Conservation (phyloP, 2,797 vertebrate genomes). For the Sternarchorhynchus goeldii region DNA sequence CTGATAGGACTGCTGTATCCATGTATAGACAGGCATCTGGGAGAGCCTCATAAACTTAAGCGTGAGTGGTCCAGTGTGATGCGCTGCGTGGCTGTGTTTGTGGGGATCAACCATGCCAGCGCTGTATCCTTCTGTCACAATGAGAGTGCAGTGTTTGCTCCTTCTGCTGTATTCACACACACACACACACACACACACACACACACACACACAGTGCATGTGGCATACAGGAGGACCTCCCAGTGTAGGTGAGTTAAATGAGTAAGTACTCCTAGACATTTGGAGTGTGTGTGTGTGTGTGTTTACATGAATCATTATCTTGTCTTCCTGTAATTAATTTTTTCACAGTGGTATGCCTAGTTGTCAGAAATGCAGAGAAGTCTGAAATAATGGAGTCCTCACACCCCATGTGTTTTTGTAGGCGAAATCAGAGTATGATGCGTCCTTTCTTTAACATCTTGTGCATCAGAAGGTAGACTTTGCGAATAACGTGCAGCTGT, state of each 20-base stretch:
- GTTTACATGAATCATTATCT: too few species aligned
- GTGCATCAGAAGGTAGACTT: conserved; percentile 92
- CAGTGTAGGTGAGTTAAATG: too few species aligned
- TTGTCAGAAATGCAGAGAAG: too few species aligned
- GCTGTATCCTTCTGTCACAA: conserved; percentile 86
- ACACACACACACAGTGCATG: neutral
- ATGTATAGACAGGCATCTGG: conserved; percentile 91
- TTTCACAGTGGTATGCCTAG: too few species aligned
- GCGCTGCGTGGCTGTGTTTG: conserved; percentile 96
- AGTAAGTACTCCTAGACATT: too few species aligned
- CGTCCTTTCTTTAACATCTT: conserved; percentile 73
- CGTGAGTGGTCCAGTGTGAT: conserved; percentile 98
- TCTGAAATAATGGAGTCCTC: too few species aligned
- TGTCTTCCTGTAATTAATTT: too few species aligned
- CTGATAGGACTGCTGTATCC: conserved; percentile 92
- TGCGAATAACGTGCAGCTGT: conserved; percentile 93
- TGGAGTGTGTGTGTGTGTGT: too few species aligned
- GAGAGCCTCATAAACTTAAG: conserved; percentile 95
- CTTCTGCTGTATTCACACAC: neutral
- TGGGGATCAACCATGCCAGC: conserved; percentile 97
- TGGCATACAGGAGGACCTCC: too few species aligned
- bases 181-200: neutral
- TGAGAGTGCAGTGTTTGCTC: neutral
- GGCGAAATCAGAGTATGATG: neutral
- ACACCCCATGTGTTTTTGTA: neutral